Percentiles rank a stretch among this genome's conserved stretches.
These are phyloP conservation scores for Sinotaia quadrata DNA, from an alignment of 2,888 invertebrate genomes.

Conservation along the genomic window DNA sequence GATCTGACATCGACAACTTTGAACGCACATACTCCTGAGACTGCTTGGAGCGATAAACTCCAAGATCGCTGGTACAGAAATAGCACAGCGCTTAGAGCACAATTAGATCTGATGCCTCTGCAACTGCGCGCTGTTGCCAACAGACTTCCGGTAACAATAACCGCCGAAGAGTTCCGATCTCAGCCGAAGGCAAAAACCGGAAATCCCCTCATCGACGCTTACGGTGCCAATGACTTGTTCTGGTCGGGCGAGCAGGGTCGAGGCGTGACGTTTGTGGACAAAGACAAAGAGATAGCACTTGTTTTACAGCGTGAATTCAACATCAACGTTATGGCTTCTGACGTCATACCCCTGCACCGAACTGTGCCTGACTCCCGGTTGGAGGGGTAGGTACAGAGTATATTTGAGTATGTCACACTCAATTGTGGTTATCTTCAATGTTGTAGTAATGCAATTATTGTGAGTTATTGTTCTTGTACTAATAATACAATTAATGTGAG, in stretches of 20 bases:
- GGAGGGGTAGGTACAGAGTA: conserved; percentile 48
- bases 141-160: conserved; percentile 8
- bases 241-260: conserved; percentile 51
- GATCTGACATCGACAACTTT: too few relatives aligned
- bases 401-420: too few relatives aligned
- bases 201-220: conserved; percentile 33
- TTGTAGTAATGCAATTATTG: too few relatives aligned
- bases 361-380: conserved; percentile 58
- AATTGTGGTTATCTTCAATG: too few relatives aligned
- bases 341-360: conserved; percentile 56
- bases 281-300: conserved; percentile 28
- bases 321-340: conserved; percentile 56
- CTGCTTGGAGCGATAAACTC: too few relatives aligned
- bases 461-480: too few relatives aligned
- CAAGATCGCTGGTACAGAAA: too few relatives aligned
- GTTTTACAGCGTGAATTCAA: conserved; percentile 38
- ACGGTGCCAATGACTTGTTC: conserved; percentile 19
- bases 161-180: conserved; percentile 17
- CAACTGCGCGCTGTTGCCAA: not conserved
- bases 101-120: conserved; percentile 20
- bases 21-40: too few relatives aligned
- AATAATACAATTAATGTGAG: too few relatives aligned
- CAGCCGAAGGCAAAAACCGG: conserved; percentile 17
- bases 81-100: not conserved
- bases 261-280: conserved; percentile 46